These are phyloP conservation scores for Pteronotus mesoamericanus DNA, from an alignment of 2,797 vertebrate genomes.

Conservation along the genomic window DNA sequence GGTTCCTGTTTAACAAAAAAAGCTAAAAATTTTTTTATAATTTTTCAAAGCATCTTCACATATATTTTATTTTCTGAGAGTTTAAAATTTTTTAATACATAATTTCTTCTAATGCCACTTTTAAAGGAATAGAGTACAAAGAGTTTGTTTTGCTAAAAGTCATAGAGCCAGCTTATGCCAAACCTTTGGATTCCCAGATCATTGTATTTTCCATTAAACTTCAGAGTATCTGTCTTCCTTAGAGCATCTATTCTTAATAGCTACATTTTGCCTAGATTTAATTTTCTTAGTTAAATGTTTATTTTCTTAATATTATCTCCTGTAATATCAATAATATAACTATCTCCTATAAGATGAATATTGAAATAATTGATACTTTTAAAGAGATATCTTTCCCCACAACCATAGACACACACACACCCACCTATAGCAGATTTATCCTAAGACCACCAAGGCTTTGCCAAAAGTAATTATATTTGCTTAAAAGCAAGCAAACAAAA, in stretches of 20 bases:
- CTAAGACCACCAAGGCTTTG: not conserved
- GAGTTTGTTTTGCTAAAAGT: slow-evolving; percentile 16
- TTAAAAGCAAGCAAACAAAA: not conserved
- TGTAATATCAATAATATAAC: not conserved
- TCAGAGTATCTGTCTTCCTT: not conserved
- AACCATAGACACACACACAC: not conserved
- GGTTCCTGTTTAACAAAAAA: not conserved
- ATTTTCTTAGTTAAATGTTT: not conserved
- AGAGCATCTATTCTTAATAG: not conserved
- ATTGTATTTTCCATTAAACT: not conserved
- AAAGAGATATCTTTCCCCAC: not conserved
- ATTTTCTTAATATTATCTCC: not conserved
- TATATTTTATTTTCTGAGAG: not conserved
- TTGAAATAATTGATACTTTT: not conserved
- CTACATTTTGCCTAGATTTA: not conserved
- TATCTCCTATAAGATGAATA: not conserved
- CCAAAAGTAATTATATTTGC: not conserved
- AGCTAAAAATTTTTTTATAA: not conserved
- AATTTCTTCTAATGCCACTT: not conserved
- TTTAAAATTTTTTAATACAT: not conserved
- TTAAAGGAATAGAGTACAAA: not conserved
- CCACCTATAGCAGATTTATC: not conserved
- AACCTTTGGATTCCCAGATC: not conserved
- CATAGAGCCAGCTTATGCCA: not conserved
- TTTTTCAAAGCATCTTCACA: not conserved